Conservation (phyloP, 2,888 invertebrate genomes). For the Oasisia sp. region DNA sequence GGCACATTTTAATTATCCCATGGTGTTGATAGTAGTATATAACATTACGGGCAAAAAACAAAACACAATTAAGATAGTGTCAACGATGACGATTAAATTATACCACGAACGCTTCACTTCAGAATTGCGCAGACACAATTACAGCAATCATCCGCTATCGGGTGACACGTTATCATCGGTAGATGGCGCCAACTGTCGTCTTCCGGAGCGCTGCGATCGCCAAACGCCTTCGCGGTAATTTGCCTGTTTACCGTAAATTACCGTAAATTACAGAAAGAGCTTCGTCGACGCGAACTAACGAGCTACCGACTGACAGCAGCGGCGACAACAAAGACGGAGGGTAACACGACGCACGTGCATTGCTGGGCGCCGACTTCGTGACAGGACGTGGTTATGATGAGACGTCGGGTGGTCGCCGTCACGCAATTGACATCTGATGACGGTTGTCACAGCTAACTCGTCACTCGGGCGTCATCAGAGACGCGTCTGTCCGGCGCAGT, state of each 20-base stretch:
- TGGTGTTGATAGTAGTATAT: not conserved
- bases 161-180: not conserved
- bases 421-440: not conserved
- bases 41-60: not conserved
- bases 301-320: not conserved
- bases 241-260: slow-evolving; percentile 9
- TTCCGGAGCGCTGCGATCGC: not conserved
- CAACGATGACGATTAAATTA: not conserved
- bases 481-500: not conserved
- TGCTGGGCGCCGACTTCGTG: not conserved
- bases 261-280: slow-evolving; percentile 3
- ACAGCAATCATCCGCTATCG: not conserved
- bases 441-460: not conserved
- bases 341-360: not conserved
- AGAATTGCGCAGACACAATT: not conserved
- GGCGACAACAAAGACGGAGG: not conserved
- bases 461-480: not conserved
- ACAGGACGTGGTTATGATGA: not conserved
- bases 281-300: not conserved
- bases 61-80: not conserved
- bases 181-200: not conserved
- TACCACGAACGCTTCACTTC: not conserved
- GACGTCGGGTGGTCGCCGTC: not conserved
- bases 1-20: not conserved
- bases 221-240: not conserved